phyloP scores from a whole-genome alignment of 2,797 vertebrate genomes.

The Margarornis squamiger region DNA sequence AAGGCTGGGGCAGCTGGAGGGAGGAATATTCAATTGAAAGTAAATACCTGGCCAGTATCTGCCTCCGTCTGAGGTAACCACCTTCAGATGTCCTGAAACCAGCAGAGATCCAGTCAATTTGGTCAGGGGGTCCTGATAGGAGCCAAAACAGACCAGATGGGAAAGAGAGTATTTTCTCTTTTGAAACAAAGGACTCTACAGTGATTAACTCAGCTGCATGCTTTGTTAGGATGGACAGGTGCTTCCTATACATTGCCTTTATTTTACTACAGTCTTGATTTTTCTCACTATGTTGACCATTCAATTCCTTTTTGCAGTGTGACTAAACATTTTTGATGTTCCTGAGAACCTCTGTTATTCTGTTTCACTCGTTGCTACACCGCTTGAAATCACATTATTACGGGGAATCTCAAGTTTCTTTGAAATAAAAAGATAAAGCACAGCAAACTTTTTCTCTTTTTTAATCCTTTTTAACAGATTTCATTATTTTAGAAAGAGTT shows the following conservation, averaged over 20 bases:
- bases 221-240: background rate
- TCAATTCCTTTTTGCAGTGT: background rate
- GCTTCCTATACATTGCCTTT: background rate
- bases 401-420: background rate
- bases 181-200: background rate
- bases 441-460: background rate
- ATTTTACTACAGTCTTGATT: background rate
- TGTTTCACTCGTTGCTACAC: background rate
- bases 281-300: background rate
- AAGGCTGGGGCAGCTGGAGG: background rate
- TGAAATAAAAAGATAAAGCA: background rate
- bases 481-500: background rate
- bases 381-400: background rate
- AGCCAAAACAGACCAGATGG: background rate
- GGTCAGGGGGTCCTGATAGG: background rate
- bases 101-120: background rate
- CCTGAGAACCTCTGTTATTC: background rate
- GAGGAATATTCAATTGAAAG: background rate
- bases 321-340: background rate
- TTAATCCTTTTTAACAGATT: background rate
- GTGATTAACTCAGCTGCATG: background rate
- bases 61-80: background rate
- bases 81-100: background rate
- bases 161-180: background rate
- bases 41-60: background rate